Conservation (phyloP, 35 echinoderm and acorn worm species). For the Heliocidaris tuberculata region DNA sequence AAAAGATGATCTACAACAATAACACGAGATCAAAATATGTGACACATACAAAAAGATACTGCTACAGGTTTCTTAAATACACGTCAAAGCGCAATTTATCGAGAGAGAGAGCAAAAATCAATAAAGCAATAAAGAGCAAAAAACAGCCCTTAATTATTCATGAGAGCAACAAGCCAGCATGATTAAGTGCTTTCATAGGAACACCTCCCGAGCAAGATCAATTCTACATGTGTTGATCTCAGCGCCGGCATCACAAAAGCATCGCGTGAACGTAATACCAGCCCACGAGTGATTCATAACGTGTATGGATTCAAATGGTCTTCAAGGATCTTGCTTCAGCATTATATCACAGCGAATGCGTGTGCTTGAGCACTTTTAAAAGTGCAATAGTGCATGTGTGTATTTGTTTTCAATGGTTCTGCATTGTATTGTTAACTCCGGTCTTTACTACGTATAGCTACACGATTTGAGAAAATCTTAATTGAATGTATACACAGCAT, state of each 20-base stretch:
- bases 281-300: background rate
- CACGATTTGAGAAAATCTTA: too few relatives aligned
- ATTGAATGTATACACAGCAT: too few relatives aligned
- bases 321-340: background rate
- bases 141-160: background rate
- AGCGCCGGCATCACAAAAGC: background rate
- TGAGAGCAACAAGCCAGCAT: background rate
- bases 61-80: background rate
- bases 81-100: background rate
- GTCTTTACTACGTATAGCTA: background rate
- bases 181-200: background rate
- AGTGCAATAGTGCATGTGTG: background rate
- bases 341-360: background rate
- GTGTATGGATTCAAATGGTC: background rate
- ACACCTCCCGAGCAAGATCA: background rate
- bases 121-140: background rate
- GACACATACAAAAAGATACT: background rate
- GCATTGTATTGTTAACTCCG: background rate
- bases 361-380: background rate
- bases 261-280: background rate
- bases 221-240: background rate
- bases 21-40: background rate
- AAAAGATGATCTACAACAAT: too few relatives aligned
- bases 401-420: background rate
- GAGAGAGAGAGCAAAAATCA: conserved; percentile 9